Evolutionary conservation across 2,888 invertebrate species (phyloP), one percentile per base, ranked within the genome.

Genomic region (Chrysotoxum bicinctum): DNA sequence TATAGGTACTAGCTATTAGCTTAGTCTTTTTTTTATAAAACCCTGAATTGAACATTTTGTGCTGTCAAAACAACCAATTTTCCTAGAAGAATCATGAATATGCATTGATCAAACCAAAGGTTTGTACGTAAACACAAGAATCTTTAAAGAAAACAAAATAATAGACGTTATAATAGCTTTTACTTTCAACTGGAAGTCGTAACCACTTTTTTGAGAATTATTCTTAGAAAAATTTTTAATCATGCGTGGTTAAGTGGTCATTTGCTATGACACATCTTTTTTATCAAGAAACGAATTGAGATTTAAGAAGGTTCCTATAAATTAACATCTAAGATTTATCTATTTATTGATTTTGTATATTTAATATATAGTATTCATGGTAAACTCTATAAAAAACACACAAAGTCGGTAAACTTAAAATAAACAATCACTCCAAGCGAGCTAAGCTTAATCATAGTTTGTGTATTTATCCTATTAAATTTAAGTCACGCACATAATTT

Each of bases 401-500:
- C 19, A 56, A 12, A 37, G 16, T 64, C 30, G 12, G 12, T 26
- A 37, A 37, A 40, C 12, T 16, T 43, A 43, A 43, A 45, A 64
- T 14, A 45, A 30, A 30, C 16, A 64, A 4, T 45, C 30, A 26
- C 10, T 23, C 30, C 4, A 37, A 37, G 8, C n/a, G n/a, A 26
- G 26, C 3, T 12, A 14, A 45, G 62, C 30, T 45, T 19, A 58
- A 58, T 21, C 35, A 21, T 37, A 21, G 12, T 21, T n/a, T 2
- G 12, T 54, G 30, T 30, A 9, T 19, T 30, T 40, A 43, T 48
- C 26, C 35, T 35, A 50, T 50, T 45, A 50, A 66, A 66, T 35
- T 50, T 30, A 50, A 66, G 50, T 50, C 66, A 66, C 66, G 48
- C 66, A 48, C 50, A 37, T 32, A 66, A n/a, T 50, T 66, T 50